Conservation (phyloP, 2,797 vertebrate genomes). For the Sebastes matsubarae region DNA sequence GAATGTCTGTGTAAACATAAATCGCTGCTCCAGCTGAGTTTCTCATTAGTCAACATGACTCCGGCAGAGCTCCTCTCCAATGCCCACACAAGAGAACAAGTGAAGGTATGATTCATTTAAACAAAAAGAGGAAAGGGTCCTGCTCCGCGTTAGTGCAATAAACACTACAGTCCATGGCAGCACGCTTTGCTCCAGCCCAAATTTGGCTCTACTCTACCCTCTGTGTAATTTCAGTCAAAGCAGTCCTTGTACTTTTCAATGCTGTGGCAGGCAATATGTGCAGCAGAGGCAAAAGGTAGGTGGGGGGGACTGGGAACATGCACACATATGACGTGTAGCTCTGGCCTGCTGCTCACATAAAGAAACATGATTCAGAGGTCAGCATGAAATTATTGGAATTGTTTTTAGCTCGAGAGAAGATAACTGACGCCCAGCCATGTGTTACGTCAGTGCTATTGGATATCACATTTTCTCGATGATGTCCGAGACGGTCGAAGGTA, state of each 20-base stretch:
- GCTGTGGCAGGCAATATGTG: background rate
- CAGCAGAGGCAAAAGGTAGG: background rate
- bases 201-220: conserved; percentile 56
- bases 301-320: background rate
- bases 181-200: conserved; percentile 43
- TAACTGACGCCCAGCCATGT: conserved; percentile 9
- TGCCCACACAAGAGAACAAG: conserved; percentile 55
- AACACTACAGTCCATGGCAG: conserved; percentile 40
- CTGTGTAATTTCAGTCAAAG: conserved; percentile 18
- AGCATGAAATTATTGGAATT: conserved; percentile 45
- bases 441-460: conserved; percentile 26
- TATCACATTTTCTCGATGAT: conserved; percentile 18
- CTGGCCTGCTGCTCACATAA: background rate
- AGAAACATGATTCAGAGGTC: conserved; percentile 29
- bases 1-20: conserved; percentile 67
- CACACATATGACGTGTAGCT: background rate
- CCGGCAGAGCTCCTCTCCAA: conserved; percentile 1
- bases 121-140: conserved; percentile 50
- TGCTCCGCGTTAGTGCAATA: conserved; percentile 44
- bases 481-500: conserved; percentile 20
- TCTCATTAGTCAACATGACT: conserved; percentile 63
- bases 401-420: conserved; percentile 17
- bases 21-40: conserved; percentile 58
- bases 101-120: conserved; percentile 53
- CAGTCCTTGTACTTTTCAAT: conserved; percentile 34